Conservation (phyloP, 2,113 vertebrate species). For the Tetrao urogallus region DNA sequence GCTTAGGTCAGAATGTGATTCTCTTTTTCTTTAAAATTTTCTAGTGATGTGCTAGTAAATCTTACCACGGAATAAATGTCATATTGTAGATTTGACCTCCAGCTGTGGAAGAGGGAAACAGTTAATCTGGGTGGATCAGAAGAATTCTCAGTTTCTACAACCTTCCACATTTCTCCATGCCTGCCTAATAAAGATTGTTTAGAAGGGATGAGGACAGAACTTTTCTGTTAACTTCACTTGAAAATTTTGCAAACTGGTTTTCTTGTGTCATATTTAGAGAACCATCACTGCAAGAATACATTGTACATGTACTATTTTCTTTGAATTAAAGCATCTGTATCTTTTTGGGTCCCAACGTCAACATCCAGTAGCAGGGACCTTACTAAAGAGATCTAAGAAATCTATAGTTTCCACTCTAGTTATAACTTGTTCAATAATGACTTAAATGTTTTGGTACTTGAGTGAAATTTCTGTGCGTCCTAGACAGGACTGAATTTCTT, state of each 20-base stretch:
- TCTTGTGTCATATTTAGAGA: neutral
- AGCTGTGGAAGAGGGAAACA: neutral
- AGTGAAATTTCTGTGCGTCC: neutral
- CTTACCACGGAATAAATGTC: neutral
- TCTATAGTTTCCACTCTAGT: neutral
- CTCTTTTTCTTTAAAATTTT: neutral
- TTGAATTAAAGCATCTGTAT: neutral
- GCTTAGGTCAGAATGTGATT: neutral
- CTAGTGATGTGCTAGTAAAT: neutral
- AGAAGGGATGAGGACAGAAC: neutral
- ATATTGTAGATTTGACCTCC: neutral
- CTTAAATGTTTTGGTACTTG: neutral
- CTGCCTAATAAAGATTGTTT: neutral
- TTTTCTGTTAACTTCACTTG: neutral
- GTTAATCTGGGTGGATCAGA: neutral
- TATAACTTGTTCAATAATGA: neutral
- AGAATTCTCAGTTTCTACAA: neutral
- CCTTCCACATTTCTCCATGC: neutral
- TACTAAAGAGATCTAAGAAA: neutral
- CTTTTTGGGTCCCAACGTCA: neutral
- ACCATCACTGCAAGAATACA: neutral
- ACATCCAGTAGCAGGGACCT: neutral
- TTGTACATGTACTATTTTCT: neutral
- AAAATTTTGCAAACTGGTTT: neutral
- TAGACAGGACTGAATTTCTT: neutral